A percentile compares a stretch with the other conserved stretches of the same genome.
phyloP scores from a whole-genome alignment of 2,888 invertebrate species.

The Xanthostigma xanthostigma region DNA sequence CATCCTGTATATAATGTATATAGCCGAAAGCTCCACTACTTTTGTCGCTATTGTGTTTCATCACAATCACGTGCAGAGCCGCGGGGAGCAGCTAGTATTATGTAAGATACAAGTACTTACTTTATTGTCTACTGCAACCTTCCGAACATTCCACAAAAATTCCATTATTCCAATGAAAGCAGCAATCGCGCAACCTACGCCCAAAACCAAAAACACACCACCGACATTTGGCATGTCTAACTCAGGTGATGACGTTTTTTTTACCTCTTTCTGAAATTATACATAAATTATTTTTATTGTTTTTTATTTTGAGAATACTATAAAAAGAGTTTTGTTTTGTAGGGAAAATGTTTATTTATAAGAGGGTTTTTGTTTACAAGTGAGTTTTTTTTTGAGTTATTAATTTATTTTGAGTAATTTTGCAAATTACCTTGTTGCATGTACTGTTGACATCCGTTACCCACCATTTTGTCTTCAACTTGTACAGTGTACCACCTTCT shows the following conservation, averaged over 20 bases:
- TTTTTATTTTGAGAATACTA: no score
- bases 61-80: no score
- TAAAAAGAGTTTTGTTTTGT: no score
- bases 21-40: no score
- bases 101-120: slow-evolving; percentile 28
- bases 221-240: slow-evolving; percentile 78
- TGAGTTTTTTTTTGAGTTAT: no score
- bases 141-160: slow-evolving; percentile 70
- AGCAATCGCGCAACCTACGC: slow-evolving; percentile 55
- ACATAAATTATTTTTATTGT: no score
- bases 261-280: background rate
- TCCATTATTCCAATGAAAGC: slow-evolving; percentile 64
- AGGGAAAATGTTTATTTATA: no score
- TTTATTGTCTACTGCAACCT: slow-evolving; percentile 62
- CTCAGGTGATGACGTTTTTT: slow-evolving; percentile 29
- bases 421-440: slow-evolving; percentile 31
- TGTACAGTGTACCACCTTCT: slow-evolving; percentile 68
- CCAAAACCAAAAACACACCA: slow-evolving; percentile 78
- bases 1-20: no score
- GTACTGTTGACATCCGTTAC: slow-evolving; percentile 41
- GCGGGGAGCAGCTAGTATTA: no score
- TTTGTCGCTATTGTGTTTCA: no score
- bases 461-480: slow-evolving; percentile 89
- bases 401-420: slow-evolving; percentile 17
- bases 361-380: no score